Conservation (phyloP, 1,140 invertebrate genomes). For the Lucilia sericata region DNA sequence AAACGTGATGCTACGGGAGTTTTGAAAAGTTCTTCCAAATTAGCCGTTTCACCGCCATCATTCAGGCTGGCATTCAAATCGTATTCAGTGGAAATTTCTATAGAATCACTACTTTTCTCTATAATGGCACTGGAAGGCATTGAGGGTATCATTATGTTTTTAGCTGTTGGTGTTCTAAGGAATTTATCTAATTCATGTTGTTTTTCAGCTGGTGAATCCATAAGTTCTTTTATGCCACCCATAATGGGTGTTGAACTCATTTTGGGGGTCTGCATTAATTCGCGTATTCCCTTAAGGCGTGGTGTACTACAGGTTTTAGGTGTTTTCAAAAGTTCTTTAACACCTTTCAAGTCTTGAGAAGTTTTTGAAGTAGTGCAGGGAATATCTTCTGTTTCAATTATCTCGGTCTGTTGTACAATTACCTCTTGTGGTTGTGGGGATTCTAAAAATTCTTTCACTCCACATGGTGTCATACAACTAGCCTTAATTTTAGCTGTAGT, state of each 20-base stretch:
- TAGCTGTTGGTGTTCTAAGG: slow-evolving; percentile 60
- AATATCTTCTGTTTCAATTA: not conserved
- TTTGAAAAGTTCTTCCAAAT: slow-evolving; percentile 59
- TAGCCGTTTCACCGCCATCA: slow-evolving; percentile 44
- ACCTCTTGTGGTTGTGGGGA: slow-evolving; percentile 17
- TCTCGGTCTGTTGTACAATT: not conserved
- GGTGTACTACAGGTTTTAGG: slow-evolving; percentile 51
- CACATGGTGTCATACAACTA: not conserved
- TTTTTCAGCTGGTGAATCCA: slow-evolving; percentile 49
- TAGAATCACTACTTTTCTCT: slow-evolving; percentile 37
- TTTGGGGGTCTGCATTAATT: slow-evolving; percentile 40
- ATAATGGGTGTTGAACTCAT: no score
- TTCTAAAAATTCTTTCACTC: slow-evolving; percentile 9
- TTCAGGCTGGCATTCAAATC: slow-evolving; percentile 53
- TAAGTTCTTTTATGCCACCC: slow-evolving; percentile 54
- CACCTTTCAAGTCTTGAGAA: not conserved
- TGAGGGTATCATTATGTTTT: slow-evolving; percentile 61
- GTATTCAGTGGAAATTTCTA: slow-evolving; percentile 54
- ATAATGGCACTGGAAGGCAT: slow-evolving; percentile 58
- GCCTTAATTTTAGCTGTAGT: not conserved
- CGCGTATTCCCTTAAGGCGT: slow-evolving; percentile 13
- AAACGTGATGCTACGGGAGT: slow-evolving; percentile 45
- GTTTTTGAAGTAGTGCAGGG: not conserved
- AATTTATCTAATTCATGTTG: slow-evolving; percentile 48
- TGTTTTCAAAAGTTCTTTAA: slow-evolving; percentile 41